phyloP scores from a whole-genome alignment of 2,888 invertebrate genomes.

The Harpagoxenus sublaevis region DNA sequence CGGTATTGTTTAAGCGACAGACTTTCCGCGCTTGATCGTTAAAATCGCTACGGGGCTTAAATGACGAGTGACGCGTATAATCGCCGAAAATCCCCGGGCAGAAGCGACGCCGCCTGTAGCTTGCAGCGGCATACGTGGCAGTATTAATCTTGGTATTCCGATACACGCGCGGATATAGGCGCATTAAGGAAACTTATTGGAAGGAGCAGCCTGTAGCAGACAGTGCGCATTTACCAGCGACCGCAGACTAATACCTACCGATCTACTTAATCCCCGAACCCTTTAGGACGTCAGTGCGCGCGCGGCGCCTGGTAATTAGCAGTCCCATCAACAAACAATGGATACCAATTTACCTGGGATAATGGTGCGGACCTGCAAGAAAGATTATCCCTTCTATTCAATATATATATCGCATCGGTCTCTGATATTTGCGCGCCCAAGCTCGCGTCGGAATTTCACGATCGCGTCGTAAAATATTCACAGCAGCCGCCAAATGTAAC shows the following conservation, averaged over 20 bases:
- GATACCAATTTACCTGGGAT: conserved; percentile 78
- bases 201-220: conserved; percentile 71
- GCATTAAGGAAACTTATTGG: conserved; percentile 77
- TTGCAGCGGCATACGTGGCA: conserved; percentile 36
- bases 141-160: conserved; percentile 68
- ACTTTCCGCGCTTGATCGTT: conserved; percentile 30
- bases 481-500: not conserved
- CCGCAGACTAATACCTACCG: conserved; percentile 79
- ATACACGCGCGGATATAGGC: conserved; percentile 60
- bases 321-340: conserved; percentile 79
- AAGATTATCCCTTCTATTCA: conserved; percentile 73
- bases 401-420: conserved; percentile 24
- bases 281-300: conserved; percentile 76
- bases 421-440: conserved; percentile 28
- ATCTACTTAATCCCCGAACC: conserved; percentile 80
- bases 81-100: conserved; percentile 49
- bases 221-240: conserved; percentile 74
- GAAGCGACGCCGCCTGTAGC: conserved; percentile 18
- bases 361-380: conserved; percentile 68
- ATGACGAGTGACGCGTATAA: conserved; percentile 53
- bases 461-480: conserved; percentile 40
- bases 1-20: conserved; percentile 20
- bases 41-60: conserved; percentile 40
- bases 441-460: conserved; percentile 13
- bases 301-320: conserved; percentile 77